Conservation (phyloP, 1,140 invertebrate species). For the Drosophila neocordata region DNA sequence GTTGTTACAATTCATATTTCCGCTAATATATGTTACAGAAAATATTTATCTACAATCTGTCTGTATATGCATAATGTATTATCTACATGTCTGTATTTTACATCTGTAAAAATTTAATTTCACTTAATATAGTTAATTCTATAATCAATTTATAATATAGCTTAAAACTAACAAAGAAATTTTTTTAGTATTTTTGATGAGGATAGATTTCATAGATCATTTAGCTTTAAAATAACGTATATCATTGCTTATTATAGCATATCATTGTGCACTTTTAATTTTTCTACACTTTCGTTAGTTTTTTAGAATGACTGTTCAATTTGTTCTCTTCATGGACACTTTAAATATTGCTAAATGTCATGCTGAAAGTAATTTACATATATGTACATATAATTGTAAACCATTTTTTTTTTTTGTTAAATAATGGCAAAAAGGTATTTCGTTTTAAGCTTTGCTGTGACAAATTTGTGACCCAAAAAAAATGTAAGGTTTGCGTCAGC, state of each 20-base stretch:
- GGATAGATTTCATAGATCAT: too few species aligned
- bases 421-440: constrained; percentile 12
- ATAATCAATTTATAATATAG: too few species aligned
- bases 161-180: too few species aligned
- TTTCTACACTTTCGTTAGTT: constrained; percentile 46
- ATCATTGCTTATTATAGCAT: background rate
- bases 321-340: constrained; percentile 16
- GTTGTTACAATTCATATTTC: too few species aligned
- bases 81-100: too few species aligned
- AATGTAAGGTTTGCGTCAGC: constrained; percentile 25
- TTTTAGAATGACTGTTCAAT: constrained; percentile 26
- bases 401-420: constrained; percentile 34
- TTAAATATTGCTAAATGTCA: constrained; percentile 12
- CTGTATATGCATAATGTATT: too few species aligned
- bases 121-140: too few species aligned
- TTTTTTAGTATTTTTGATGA: too few species aligned
- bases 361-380: constrained; percentile 1
- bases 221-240: too few species aligned
- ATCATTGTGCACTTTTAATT: constrained; percentile 25
- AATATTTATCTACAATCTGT: too few species aligned
- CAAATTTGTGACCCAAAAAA: constrained; percentile 54
- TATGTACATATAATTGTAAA: background rate
- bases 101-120: too few species aligned
- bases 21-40: too few species aligned
- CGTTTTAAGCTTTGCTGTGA: constrained; percentile 38